Conservation (phyloP, 2,797 vertebrate genomes). For the Decapterus maruadsi region DNA sequence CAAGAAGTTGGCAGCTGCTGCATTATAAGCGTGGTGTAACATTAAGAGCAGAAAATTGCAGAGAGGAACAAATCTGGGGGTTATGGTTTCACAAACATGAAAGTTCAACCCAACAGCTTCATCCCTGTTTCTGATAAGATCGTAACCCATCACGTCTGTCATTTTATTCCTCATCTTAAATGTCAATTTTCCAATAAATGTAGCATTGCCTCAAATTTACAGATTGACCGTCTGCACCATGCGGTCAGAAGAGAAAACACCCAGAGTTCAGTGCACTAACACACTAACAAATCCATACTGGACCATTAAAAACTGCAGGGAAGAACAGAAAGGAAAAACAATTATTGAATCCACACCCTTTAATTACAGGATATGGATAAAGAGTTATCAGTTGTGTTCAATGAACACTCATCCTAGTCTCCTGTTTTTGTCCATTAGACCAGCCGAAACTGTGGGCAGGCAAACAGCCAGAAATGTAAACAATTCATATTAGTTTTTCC, state of each 20-base stretch:
- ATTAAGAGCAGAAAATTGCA: background rate
- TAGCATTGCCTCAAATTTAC: background rate
- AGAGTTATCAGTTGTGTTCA: background rate
- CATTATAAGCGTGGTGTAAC: background rate
- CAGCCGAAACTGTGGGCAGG: background rate
- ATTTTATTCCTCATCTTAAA: background rate
- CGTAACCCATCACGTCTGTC: background rate
- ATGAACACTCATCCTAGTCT: background rate
- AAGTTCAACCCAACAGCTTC: background rate
- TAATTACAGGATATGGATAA: constrained; percentile 8
- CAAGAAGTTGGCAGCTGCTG: constrained; percentile 18
- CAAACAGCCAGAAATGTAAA: constrained; percentile 7
- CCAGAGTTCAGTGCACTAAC: background rate
- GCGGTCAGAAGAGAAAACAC: background rate
- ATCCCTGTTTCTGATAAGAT: background rate
- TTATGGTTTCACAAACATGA: background rate
- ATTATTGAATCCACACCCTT: constrained; percentile 11
- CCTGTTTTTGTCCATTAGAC: background rate
- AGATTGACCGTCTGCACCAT: background rate
- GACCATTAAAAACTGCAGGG: background rate
- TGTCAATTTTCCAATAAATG: background rate
- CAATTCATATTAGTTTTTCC: constrained; percentile 9
- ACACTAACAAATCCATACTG: background rate
- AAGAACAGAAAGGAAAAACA: background rate
- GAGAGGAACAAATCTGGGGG: background rate